Conservation (phyloP, 2,888 invertebrate genomes). For the Druceiella hillmani region DNA sequence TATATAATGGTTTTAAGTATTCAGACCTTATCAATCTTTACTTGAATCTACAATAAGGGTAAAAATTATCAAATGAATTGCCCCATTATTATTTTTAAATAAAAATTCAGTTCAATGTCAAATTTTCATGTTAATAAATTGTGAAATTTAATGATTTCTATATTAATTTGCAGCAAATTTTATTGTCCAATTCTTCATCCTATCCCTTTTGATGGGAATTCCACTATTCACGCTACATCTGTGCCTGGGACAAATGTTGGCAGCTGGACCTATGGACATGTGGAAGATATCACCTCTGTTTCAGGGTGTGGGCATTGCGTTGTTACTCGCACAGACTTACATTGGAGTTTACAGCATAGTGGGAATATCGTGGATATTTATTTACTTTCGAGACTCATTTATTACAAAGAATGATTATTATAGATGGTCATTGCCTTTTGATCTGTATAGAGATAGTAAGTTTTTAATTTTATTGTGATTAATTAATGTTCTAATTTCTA, state of each 20-base stretch:
- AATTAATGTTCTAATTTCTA: neutral
- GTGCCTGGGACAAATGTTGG: slow-evolving; percentile 78
- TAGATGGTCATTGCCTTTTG: slow-evolving; percentile 74
- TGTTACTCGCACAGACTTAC: slow-evolving; percentile 72
- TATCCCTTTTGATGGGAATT: slow-evolving; percentile 76
- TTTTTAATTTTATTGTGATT: slow-evolving; percentile 15
- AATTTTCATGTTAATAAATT: too few relatives aligned
- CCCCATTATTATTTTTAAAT: too few relatives aligned
- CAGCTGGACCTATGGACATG: slow-evolving; percentile 85
- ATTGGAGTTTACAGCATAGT: slow-evolving; percentile 84
- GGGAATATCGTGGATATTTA: slow-evolving; percentile 87
- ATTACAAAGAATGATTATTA: slow-evolving; percentile 73
- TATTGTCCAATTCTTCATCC: slow-evolving; percentile 79
- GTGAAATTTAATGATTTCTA: neutral
- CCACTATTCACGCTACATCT: slow-evolving; percentile 81
- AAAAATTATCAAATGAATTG: too few relatives aligned
- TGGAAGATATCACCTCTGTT: slow-evolving; percentile 91
- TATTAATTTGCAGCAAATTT: slow-evolving; percentile 63
- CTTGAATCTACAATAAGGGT: too few relatives aligned
- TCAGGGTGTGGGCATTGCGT: slow-evolving; percentile 81
- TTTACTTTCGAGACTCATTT: slow-evolving; percentile 83
- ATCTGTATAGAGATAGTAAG: slow-evolving; percentile 61
- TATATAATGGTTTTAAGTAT: too few relatives aligned
- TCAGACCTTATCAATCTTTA: too few relatives aligned
- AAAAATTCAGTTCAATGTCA: too few relatives aligned